These are phyloP conservation scores for Sanderia malayensis DNA, from an alignment of 30 jellyfish, hydroid and myxozoan species.

Conservation along the genomic window DNA sequence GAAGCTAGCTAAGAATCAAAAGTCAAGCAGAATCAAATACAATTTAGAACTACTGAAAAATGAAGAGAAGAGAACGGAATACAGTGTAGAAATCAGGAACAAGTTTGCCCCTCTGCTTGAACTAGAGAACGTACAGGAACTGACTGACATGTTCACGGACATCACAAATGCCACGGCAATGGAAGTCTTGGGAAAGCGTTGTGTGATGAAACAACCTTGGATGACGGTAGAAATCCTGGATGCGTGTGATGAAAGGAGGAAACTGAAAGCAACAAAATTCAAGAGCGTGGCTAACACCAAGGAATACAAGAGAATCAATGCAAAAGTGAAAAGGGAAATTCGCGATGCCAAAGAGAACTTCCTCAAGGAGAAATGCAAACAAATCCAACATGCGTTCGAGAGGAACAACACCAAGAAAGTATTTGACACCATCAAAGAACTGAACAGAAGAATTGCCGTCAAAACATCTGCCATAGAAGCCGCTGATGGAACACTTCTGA, in stretches of 20 bases:
- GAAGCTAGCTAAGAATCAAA: not conserved
- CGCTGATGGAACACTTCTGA: too few species aligned
- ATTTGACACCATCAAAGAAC: too few species aligned
- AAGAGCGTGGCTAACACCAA: slow-evolving; percentile 3
- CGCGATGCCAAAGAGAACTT: too few species aligned
- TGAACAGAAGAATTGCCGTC: not conserved
- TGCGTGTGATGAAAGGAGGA: slow-evolving; percentile 7
- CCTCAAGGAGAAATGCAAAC: too few species aligned
- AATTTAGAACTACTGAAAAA: not conserved
- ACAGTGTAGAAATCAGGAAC: not conserved
- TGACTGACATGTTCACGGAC: not conserved
- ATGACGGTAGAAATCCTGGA: slow-evolving; percentile 12
- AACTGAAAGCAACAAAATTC: slow-evolving; percentile 3
- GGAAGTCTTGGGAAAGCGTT: slow-evolving; percentile 12
- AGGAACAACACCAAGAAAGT: too few species aligned
- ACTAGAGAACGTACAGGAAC: not conserved
- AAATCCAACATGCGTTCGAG: too few species aligned
- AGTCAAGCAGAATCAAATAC: not conserved
- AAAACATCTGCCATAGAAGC: not conserved
- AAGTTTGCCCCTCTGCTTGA: not conserved
- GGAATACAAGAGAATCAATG: too few species aligned
- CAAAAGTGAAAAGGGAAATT: too few species aligned
- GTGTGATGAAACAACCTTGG: slow-evolving; percentile 14
- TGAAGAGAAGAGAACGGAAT: not conserved
- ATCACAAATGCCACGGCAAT: slow-evolving; percentile 4